These are phyloP conservation scores for Helicoverpa assulta DNA, from an alignment of 2,888 invertebrate species.

Conservation along the genomic window DNA sequence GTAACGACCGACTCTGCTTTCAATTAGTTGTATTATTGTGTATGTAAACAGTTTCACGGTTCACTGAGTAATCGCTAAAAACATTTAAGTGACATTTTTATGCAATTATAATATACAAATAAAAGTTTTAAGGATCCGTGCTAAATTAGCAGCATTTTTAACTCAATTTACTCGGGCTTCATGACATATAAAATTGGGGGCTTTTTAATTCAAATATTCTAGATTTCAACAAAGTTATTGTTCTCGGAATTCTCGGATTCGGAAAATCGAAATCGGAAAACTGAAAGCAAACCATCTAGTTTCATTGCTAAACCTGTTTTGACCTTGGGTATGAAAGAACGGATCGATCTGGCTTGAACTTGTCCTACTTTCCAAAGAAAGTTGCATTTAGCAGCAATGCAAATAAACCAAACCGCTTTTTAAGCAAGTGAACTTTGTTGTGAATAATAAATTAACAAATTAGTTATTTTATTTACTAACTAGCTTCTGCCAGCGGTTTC, in stretches of 20 bases:
- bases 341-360: not conserved
- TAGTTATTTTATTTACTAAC: too few relatives aligned
- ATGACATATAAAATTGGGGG: too few relatives aligned
- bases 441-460: not conserved
- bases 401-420: conserved; percentile 10
- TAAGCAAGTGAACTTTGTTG: not conserved
- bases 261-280: not conserved
- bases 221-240: too few relatives aligned
- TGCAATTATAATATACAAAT: not conserved
- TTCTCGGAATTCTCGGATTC: too few relatives aligned
- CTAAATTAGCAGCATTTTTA: too few relatives aligned
- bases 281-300: not conserved
- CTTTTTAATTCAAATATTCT: too few relatives aligned
- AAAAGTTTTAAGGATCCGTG: not conserved
- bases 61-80: conserved; percentile 14
- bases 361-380: conserved; percentile 20
- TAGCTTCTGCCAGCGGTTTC: too few relatives aligned
- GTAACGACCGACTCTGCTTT: conserved; percentile 4
- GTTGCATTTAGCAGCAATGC: conserved; percentile 2
- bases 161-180: too few relatives aligned
- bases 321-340: not conserved
- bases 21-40: conserved; percentile 35
- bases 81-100: not conserved
- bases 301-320: not conserved
- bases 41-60: not conserved